Conservation (phyloP, 2,797 vertebrate species). For the Coracias cyanogaster region DNA sequence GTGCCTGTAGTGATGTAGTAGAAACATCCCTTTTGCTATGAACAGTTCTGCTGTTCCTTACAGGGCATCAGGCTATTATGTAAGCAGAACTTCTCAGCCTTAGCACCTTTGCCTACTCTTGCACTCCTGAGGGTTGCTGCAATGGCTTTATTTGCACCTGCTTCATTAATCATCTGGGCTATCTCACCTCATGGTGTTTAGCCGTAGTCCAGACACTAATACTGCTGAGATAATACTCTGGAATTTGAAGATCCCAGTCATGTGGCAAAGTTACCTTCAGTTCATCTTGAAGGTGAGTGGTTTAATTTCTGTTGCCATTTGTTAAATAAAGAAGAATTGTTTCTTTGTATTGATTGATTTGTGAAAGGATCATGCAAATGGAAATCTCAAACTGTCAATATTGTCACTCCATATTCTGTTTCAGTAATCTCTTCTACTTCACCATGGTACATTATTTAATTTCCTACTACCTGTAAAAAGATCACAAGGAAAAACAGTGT, state of each 20-base stretch:
- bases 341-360: not conserved
- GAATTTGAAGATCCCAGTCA: constrained; percentile 81
- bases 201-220: constrained; percentile 36
- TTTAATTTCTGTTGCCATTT: not conserved
- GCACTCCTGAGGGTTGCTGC: constrained; percentile 73
- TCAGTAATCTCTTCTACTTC: not conserved
- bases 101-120: constrained; percentile 70
- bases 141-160: constrained; percentile 74
- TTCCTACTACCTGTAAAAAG: not conserved
- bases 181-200: constrained; percentile 73
- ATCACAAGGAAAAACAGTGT: not conserved
- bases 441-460: not conserved
- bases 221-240: constrained; percentile 74
- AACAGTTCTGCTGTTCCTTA: not conserved
- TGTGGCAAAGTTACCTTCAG: constrained; percentile 67
- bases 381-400: not conserved
- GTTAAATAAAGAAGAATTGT: not conserved
- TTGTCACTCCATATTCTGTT: not conserved
- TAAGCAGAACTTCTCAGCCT: constrained; percentile 74
- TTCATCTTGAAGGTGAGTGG: constrained; percentile 58
- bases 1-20: not conserved
- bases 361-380: not conserved
- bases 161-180: constrained; percentile 65
- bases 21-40: not conserved
- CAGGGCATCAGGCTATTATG: constrained; percentile 63